phyloP scores from a whole-genome alignment of 2,113 vertebrate species.

The Oceanodroma tethys region DNA sequence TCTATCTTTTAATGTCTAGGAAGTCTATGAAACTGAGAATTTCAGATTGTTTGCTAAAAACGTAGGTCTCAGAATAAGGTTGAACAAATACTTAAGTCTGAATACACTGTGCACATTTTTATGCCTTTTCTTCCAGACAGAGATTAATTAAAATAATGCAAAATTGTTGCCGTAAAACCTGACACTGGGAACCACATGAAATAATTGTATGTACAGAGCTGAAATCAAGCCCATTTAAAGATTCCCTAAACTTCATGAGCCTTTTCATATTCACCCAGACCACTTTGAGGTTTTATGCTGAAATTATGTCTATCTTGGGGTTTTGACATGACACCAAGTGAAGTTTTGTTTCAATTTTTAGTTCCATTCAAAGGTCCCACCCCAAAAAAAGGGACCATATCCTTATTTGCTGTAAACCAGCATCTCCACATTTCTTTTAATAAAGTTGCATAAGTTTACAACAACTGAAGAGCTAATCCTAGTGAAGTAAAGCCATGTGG shows the following conservation, averaged over 20 bases:
- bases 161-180: not conserved
- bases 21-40: not conserved
- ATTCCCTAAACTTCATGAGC: not conserved
- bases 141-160: not conserved
- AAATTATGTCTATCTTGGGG: not conserved
- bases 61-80: not conserved
- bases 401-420: not conserved
- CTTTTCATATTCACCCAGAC: not conserved
- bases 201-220: not conserved
- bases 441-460: not conserved
- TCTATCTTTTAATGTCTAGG: not conserved
- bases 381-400: fast-evolving
- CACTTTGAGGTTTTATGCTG: not conserved
- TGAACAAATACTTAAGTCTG: not conserved
- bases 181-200: not conserved
- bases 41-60: not conserved
- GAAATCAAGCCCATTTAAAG: not conserved
- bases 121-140: not conserved
- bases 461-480: constrained; percentile 13
- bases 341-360: not conserved
- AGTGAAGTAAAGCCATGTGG: constrained; percentile 28
- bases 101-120: not conserved
- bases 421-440: not conserved
- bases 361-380: not conserved
- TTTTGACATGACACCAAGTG: not conserved